phyloP scores from a whole-genome alignment of 1,140 invertebrate genomes.

The Metopolophium dirhodum region DNA sequence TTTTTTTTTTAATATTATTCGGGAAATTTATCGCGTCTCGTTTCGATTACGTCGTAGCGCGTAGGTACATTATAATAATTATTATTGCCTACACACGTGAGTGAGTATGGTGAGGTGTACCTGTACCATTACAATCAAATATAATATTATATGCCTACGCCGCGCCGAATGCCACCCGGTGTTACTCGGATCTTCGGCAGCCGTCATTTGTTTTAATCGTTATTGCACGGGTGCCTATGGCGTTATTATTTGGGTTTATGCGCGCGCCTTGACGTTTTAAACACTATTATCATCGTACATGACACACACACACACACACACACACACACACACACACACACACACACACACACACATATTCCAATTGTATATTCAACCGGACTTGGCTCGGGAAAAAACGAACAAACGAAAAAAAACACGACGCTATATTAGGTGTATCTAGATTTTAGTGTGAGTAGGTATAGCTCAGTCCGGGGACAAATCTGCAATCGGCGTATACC shows the following conservation, averaged over 20 bases:
- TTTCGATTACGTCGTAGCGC: neutral
- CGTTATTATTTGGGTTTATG: neutral
- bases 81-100: neutral
- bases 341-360: neutral
- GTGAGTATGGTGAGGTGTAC: neutral
- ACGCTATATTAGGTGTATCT: too few relatives aligned
- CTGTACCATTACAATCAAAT: neutral
- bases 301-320: too few relatives aligned
- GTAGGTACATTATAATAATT: neutral
- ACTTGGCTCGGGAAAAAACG: neutral
- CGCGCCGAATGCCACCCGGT: neutral
- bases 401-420: neutral
- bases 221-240: neutral
- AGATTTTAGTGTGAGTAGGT: too few relatives aligned
- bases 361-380: neutral
- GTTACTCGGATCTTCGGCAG: neutral
- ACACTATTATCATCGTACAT: neutral
- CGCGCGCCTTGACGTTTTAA: neutral
- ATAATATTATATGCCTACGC: neutral
- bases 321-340: too few relatives aligned
- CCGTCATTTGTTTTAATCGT: constrained; percentile 21
- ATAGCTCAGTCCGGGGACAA: too few relatives aligned
- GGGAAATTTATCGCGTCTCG: constrained; percentile 29
- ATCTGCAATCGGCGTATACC: too few relatives aligned
- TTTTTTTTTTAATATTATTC: neutral